Evolutionary conservation across 2,797 vertebrate species (phyloP), one percentile per base, ranked within the genome.

Genomic region (Ctenosaura bakeri): DNA sequence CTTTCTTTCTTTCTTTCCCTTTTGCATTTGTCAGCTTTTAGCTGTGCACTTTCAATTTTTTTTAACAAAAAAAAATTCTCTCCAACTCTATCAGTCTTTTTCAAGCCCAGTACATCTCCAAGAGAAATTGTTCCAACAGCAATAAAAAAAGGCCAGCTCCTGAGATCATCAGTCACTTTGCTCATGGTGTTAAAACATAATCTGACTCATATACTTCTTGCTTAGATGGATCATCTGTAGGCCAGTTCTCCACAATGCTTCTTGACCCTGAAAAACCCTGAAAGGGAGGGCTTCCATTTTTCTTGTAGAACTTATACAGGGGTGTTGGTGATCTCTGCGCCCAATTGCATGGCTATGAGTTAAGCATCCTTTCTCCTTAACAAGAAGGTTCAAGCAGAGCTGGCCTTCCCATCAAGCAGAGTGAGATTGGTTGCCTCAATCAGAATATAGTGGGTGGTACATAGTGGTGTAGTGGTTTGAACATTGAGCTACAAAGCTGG

Each of bases 211-310:
- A 56, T 3, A 62, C 54, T 29, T 74, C 12, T 46, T 74, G 24
- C 56, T 89, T 74, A 26, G 24, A 69, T 69, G 50, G 78, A 88
- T 88, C 52, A 76, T 29, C 64, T 71, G 26, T 71, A 52, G 83
- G 83, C 42, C 29, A 32, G 20, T 7, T 50, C 59, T 54, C 50
- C 54, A 26, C 71, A 9, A 46, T 76, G 32, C 12, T 76, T 56
- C 12, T 7, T 86, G 85, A 86, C 85, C 85, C 71, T 46, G 82
- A 84, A 84, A 69, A 26, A 84, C 62, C 38, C 38, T 4, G 22
- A 24, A 42, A 86, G 14, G 35, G 35, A 76, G 54, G 85, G 24
- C 14, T 86, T 35, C 54, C 24, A 32, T 64, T 87, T 24, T 64
- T 87, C 83, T 66, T 66, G 26, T 2, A 9, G 7, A 29, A 32